A percentile compares a stretch with the other conserved stretches of the same genome.
Conservation (phyloP, 2,797 vertebrate species). For the Pristis pectinata region DNA sequence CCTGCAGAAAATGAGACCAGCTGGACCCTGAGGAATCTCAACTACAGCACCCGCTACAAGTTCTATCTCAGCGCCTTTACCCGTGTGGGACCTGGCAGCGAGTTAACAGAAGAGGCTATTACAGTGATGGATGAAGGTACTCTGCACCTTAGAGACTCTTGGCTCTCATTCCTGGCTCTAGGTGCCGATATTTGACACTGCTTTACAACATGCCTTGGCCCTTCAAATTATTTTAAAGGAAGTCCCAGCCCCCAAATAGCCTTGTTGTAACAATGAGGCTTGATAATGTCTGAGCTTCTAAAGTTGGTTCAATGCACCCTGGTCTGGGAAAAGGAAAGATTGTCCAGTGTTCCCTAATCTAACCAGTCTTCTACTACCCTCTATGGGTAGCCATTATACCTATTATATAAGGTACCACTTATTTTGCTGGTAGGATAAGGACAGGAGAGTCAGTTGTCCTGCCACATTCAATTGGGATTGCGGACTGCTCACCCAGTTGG, state of each 20-base stretch:
- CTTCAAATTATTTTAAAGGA: neutral
- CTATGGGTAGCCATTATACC: no score
- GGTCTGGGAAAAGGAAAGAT: neutral
- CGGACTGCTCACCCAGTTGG: neutral
- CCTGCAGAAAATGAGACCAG: conserved; percentile 78
- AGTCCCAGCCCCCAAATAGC: neutral
- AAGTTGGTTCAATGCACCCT: neutral
- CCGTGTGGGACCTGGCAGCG: conserved; percentile 71
- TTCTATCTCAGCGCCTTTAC: conserved; percentile 91
- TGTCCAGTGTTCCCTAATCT: no score
- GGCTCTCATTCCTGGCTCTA: conserved; percentile 41
- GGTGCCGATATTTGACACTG: neutral
- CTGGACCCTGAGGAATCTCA: conserved; percentile 80
- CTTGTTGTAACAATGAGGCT: neutral
- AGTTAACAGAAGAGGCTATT: conserved; percentile 77
- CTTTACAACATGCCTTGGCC: neutral
- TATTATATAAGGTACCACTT: neutral
- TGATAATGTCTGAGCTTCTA: neutral
- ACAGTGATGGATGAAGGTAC: conserved; percentile 90
- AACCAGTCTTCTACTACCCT: neutral
- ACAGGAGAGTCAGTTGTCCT: neutral
- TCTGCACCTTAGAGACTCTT: conserved; percentile 43
- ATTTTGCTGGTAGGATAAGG: neutral
- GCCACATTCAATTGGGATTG: neutral
- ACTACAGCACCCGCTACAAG: conserved; percentile 93